Conservation (phyloP, 2,888 invertebrate genomes). For the Drosophila prolongata region DNA sequence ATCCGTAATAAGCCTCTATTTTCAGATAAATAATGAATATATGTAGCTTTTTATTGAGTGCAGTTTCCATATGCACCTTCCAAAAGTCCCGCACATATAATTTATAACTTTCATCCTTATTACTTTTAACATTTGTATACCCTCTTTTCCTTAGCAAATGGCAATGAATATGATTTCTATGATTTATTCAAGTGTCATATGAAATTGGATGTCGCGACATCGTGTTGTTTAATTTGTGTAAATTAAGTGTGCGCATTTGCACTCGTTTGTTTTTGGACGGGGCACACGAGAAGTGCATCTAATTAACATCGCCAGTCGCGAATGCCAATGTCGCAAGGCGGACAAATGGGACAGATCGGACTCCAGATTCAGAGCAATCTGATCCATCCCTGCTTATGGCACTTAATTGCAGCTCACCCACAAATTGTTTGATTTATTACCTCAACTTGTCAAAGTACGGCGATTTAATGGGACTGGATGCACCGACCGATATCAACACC, state of each 20-base stretch:
- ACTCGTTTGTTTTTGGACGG: constrained; percentile 34
- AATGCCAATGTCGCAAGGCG: constrained; percentile 44
- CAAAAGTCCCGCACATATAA: no score
- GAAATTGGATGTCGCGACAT: constrained; percentile 60
- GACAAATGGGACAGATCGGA: constrained; percentile 9
- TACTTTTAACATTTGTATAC: not conserved
- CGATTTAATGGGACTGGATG: constrained; percentile 15
- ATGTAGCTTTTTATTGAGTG: no score
- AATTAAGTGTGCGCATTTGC: constrained; percentile 59
- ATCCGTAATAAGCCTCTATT: no score
- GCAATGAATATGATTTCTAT: constrained; percentile 46
- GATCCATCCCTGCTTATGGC: constrained; percentile 5
- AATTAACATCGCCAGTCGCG: constrained; percentile 54
- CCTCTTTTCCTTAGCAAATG: constrained; percentile 31
- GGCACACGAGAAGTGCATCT: constrained; percentile 57
- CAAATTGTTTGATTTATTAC: constrained; percentile 43
- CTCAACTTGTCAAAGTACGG: constrained; percentile 38
- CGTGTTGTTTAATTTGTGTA: constrained; percentile 57
- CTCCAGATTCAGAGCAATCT: constrained; percentile 1
- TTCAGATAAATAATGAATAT: no score
- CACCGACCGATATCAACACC: constrained; percentile 18
- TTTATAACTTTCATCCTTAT: not conserved
- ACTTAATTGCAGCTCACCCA: constrained; percentile 45
- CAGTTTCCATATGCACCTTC: no score
- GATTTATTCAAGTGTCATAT: constrained; percentile 34